Conservation (phyloP, 2,113 vertebrate species). For the Fulica atra region DNA sequence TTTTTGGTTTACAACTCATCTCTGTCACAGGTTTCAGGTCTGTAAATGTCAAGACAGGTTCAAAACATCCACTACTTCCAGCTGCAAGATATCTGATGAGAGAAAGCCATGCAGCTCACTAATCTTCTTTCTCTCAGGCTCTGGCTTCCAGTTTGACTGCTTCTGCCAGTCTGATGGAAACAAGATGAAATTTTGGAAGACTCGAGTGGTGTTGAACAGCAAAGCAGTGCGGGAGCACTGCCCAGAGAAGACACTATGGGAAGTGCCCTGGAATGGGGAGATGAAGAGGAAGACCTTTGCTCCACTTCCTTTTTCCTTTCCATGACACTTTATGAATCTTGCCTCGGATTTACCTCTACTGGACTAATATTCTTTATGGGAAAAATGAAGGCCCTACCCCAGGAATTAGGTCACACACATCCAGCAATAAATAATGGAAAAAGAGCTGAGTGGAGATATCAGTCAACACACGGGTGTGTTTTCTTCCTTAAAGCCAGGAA, state of each 20-base stretch:
- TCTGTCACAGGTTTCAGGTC: neutral
- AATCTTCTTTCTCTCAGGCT: neutral
- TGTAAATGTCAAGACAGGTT: neutral
- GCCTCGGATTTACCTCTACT: neutral
- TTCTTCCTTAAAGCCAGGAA: neutral
- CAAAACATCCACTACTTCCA: neutral
- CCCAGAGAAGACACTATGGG: neutral
- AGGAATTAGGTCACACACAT: neutral
- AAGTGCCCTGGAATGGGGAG: neutral
- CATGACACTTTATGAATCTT: neutral
- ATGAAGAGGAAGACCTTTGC: neutral
- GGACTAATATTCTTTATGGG: neutral
- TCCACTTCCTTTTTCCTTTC: neutral
- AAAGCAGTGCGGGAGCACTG: neutral
- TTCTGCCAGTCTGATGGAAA: neutral
- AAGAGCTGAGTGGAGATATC: neutral
- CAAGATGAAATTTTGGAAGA: neutral
- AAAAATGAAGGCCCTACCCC: neutral
- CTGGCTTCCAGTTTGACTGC: neutral
- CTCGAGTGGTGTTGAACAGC: neutral
- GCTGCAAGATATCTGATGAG: neutral
- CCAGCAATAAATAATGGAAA: neutral
- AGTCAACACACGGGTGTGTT: neutral
- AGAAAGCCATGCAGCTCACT: neutral
- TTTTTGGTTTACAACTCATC: neutral